These are phyloP conservation scores for Drosophila anomelani DNA, from an alignment of 2,888 invertebrate genomes.

Conservation along the genomic window DNA sequence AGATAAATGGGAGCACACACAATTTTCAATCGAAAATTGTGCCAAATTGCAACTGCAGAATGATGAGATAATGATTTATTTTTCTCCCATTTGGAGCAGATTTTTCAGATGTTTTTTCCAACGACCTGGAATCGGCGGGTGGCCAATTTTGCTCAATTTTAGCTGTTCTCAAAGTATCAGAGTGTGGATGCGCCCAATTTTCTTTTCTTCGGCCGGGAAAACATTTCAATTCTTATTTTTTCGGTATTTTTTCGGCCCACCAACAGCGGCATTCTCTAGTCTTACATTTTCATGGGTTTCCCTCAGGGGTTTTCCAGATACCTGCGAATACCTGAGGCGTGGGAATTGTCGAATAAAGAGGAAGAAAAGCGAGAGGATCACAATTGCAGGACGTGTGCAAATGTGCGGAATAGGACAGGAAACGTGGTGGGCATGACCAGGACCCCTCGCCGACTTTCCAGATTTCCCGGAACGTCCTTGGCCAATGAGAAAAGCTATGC, in stretches of 20 bases:
- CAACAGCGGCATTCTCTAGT: slow-evolving; percentile 64
- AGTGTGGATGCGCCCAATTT: slow-evolving; percentile 44
- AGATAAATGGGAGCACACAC: slow-evolving; percentile 17
- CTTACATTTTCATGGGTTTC: slow-evolving; percentile 45
- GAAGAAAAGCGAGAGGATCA: slow-evolving; percentile 46
- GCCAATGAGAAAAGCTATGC: slow-evolving; percentile 32
- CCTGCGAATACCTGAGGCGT: slow-evolving; percentile 64
- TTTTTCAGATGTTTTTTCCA: slow-evolving; percentile 35
- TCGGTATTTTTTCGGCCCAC: slow-evolving; percentile 53
- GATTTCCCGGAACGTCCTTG: slow-evolving; percentile 35
- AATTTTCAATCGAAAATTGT: slow-evolving; percentile 45
- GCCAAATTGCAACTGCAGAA: slow-evolving; percentile 56
- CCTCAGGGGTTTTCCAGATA: slow-evolving; percentile 52
- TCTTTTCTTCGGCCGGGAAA: slow-evolving; percentile 39
- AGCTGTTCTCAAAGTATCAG: slow-evolving; percentile 19
- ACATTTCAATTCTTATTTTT: slow-evolving; percentile 52
- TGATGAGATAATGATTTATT: slow-evolving; percentile 47
- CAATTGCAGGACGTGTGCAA: slow-evolving; percentile 75
- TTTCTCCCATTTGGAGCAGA: slow-evolving; percentile 12
- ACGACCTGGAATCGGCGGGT: slow-evolving; percentile 60
- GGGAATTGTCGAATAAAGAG: slow-evolving; percentile 56
- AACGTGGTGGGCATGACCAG: slow-evolving; percentile 49
- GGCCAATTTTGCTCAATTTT: slow-evolving; percentile 67
- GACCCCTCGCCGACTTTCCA: slow-evolving; percentile 24
- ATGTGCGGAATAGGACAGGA: slow-evolving; percentile 66